phyloP scores from a whole-genome alignment of 2,797 vertebrate genomes.

The Crocodylus rhombifer region DNA sequence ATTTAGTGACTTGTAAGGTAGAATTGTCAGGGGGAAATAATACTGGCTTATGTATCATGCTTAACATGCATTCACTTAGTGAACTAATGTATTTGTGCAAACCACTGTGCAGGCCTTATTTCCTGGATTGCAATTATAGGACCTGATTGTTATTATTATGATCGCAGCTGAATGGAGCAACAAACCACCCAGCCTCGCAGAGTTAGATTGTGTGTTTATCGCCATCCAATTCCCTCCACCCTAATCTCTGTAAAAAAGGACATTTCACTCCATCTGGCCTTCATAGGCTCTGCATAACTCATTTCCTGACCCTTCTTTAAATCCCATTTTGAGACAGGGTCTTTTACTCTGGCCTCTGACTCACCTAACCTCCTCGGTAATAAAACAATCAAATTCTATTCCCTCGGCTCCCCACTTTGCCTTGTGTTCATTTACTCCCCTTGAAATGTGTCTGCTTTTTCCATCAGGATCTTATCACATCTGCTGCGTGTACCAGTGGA shows the following conservation, averaged over 20 bases:
- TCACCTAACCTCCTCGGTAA: neutral
- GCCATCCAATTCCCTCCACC: neutral
- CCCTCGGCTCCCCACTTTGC: neutral
- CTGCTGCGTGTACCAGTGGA: neutral
- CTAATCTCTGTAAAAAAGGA: neutral
- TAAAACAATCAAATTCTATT: neutral
- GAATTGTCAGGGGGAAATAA: neutral
- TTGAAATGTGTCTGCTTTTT: neutral
- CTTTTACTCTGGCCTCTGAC: neutral
- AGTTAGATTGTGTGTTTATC: neutral
- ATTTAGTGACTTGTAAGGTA: neutral
- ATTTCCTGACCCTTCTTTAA: neutral
- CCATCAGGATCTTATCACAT: neutral
- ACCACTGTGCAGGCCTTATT: neutral
- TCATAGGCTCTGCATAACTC: neutral
- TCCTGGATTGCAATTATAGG: neutral
- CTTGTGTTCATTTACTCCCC: neutral
- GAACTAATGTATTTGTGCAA: neutral
- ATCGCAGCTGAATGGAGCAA: neutral
- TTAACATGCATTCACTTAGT: neutral
- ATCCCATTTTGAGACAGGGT: neutral
- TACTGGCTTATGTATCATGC: neutral
- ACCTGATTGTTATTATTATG: neutral
- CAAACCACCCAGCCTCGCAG: neutral
- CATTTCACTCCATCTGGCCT: neutral